A percentile compares a stretch with the other conserved stretches of the same genome.
Evolutionary conservation across 2,797 vertebrate species (phyloP).

Genomic region (Dermochelys coriacea): DNA sequence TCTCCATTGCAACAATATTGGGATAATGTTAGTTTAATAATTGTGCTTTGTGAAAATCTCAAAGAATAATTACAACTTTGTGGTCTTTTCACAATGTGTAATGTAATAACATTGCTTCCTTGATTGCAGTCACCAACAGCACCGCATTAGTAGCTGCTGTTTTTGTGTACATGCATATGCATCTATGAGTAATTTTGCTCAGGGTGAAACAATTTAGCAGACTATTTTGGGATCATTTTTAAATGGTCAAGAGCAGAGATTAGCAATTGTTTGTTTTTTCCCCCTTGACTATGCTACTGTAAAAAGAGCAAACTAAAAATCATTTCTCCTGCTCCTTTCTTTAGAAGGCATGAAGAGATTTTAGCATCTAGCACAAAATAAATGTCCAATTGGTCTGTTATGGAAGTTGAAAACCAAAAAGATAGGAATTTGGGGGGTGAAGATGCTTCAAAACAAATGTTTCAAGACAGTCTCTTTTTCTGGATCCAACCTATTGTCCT

Average conservation of each 20-base stretch:
- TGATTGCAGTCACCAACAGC: conserved; percentile 68
- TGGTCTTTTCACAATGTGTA: conserved; percentile 62
- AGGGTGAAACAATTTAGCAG: conserved; percentile 63
- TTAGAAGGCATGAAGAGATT: conserved; percentile 23
- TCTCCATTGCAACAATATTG: conserved; percentile 74
- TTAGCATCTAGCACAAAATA: not conserved
- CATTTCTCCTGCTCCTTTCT: conserved; percentile 19
- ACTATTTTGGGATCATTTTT: conserved; percentile 71
- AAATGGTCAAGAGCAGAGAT: conserved; percentile 66
- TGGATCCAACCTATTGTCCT: not conserved
- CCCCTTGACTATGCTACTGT: conserved; percentile 39
- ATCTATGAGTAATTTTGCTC: conserved; percentile 68
- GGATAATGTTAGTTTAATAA: conserved; percentile 73
- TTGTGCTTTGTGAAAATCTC: conserved; percentile 70
- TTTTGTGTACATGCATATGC: conserved; percentile 68
- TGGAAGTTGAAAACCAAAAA: not conserved
- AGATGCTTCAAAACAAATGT: not conserved
- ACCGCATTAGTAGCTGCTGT: conserved; percentile 63
- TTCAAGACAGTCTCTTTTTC: conserved; percentile 23
- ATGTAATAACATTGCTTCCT: conserved; percentile 64
- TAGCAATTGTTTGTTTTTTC: conserved; percentile 60
- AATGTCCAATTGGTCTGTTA: conserved; percentile 8
- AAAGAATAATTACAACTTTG: conserved; percentile 71
- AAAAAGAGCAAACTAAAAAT: conserved; percentile 39
- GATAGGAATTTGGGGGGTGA: not conserved